These are phyloP conservation scores for Andrena flavipes DNA, from an alignment of 2,888 invertebrate genomes.

Conservation along the genomic window DNA sequence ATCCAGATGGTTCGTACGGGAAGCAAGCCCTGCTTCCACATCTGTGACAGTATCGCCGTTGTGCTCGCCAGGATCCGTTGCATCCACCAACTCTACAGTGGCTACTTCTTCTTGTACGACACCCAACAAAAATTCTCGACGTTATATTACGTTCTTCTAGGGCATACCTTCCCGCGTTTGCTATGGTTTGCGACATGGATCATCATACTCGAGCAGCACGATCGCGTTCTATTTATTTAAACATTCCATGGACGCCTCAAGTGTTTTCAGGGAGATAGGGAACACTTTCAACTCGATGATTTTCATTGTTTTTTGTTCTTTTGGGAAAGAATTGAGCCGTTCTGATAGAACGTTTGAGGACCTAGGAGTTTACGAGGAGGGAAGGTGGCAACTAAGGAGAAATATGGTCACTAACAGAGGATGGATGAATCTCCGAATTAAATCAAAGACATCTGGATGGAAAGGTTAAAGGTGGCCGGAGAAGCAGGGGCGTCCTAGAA, in stretches of 20 bases:
- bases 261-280: not conserved
- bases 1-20: conserved; percentile 77
- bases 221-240: not conserved
- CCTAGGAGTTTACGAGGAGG: no score
- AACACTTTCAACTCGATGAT: not conserved
- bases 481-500: conserved; percentile 14
- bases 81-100: conserved; percentile 81
- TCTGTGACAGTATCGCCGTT: conserved; percentile 68
- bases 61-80: conserved; percentile 79
- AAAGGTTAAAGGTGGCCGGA: not conserved
- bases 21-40: conserved; percentile 77
- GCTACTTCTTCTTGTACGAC: conserved; percentile 80
- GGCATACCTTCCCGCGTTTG: conserved; percentile 20
- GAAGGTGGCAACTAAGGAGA: no score
- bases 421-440: not conserved
- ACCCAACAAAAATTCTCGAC: conserved; percentile 79
- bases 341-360: no score
- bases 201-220: conserved; percentile 21
- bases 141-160: conserved; percentile 61
- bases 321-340: not conserved
- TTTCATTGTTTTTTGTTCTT: not conserved
- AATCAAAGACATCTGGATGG: not conserved
- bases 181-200: not conserved
- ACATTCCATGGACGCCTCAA: conserved; percentile 31
- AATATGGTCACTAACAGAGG: no score